Percentiles rank a stretch among this genome's conserved stretches.
Conservation (phyloP, 2,888 invertebrate species). For the Amphipoea lucens region DNA sequence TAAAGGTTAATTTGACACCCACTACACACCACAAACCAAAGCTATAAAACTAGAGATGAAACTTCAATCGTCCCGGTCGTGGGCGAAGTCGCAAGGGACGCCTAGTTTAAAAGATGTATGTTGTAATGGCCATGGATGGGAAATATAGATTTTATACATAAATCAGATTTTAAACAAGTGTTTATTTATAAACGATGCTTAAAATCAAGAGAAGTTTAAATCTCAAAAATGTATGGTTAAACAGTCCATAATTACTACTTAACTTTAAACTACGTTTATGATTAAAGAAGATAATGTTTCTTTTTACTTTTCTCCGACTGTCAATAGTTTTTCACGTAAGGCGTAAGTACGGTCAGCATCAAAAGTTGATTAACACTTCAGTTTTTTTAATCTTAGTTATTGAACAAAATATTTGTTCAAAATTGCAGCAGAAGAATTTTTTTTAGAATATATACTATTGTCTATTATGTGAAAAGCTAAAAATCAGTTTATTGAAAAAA, state of each 20-base stretch:
- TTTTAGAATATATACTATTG: too few relatives aligned
- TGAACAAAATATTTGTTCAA: too few relatives aligned
- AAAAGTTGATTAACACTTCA: too few relatives aligned
- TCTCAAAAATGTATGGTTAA: too few relatives aligned
- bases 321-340: too few relatives aligned
- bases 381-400: too few relatives aligned
- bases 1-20: slow-evolving; percentile 36
- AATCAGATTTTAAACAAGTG: background rate
- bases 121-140: slow-evolving; percentile 5
- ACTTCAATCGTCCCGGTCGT: slow-evolving; percentile 48
- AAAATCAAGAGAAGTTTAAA: background rate
- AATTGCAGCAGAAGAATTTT: too few relatives aligned
- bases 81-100: slow-evolving; percentile 49
- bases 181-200: background rate
- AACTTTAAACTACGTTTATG: background rate
- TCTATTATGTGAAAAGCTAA: too few relatives aligned
- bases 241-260: background rate
- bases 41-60: slow-evolving; percentile 47
- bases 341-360: too few relatives aligned
- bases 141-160: background rate
- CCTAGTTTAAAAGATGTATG: slow-evolving; percentile 30
- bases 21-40: slow-evolving; percentile 31
- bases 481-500: too few relatives aligned
- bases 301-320: too few relatives aligned
- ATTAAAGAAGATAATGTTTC: background rate